These are phyloP conservation scores for Silurus asotus DNA, from an alignment of 2,113 vertebrate species.

Conservation along the genomic window DNA sequence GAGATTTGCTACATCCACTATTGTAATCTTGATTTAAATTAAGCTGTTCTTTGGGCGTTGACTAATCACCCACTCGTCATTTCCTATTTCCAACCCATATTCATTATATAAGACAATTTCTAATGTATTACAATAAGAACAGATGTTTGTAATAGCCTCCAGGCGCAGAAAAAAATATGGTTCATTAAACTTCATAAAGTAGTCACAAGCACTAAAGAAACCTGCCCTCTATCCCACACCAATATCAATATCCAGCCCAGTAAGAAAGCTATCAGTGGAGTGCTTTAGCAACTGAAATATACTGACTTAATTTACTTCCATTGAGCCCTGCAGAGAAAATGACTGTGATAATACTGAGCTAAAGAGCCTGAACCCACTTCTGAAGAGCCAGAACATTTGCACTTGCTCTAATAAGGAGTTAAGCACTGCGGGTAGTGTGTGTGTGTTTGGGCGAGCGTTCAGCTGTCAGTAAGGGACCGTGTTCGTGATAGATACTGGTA, in stretches of 20 bases:
- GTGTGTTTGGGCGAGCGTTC: conserved; percentile 2
- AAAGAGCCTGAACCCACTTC: conserved; percentile 17
- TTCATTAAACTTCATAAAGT: not conserved
- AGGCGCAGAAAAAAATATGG: not conserved
- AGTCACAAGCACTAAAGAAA: not conserved
- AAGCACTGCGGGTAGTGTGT: conserved; percentile 7
- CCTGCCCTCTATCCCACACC: conserved; percentile 18
- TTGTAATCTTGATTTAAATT: not conserved
- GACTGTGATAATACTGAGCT: conserved; percentile 3
- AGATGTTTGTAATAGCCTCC: not conserved
- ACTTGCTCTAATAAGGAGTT: conserved; percentile 38
- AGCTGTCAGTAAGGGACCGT: conserved; percentile 31
- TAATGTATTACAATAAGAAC: not conserved
- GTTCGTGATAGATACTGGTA: conserved; percentile 34
- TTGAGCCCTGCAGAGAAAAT: conserved; percentile 34
- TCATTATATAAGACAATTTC: not conserved
- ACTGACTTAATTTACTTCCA: conserved; percentile 36
- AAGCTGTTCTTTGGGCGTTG: not conserved
- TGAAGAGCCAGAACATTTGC: conserved; percentile 26
- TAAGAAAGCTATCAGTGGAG: conserved; percentile 12
- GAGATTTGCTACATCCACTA: not conserved
- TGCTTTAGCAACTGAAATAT: conserved; percentile 22
- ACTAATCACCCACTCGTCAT: not conserved
- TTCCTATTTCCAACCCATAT: too few relatives aligned
- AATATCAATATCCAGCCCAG: conserved; percentile 29